Evolutionary conservation across 2,888 invertebrate genomes (phyloP).

Genomic region (Torymus tubicola): DNA sequence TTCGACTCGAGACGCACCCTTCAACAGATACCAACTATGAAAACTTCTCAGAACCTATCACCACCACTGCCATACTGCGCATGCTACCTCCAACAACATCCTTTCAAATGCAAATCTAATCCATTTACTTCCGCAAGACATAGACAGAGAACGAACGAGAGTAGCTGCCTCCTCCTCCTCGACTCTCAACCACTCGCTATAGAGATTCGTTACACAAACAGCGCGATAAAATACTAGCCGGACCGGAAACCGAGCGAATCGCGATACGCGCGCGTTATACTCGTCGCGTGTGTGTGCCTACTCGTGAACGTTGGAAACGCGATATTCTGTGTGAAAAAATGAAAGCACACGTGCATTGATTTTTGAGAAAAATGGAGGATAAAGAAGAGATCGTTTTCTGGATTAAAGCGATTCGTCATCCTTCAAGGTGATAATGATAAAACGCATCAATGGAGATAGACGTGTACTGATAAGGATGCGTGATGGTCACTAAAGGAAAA

Average conservation of each 20-base stretch:
- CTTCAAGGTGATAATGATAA: slow-evolving; percentile 41
- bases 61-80: too few species aligned
- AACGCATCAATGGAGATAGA: slow-evolving; percentile 43
- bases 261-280: too few species aligned
- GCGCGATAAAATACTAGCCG: background rate
- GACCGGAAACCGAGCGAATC: background rate
- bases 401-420: slow-evolving; percentile 33
- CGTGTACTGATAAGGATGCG: slow-evolving; percentile 17
- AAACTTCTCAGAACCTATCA: too few species aligned
- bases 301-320: slow-evolving; percentile 3
- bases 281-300: too few species aligned
- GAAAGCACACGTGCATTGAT: background rate
- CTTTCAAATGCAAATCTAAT: too few species aligned
- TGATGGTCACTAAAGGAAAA: background rate
- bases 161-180: too few species aligned
- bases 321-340: slow-evolving; percentile 31
- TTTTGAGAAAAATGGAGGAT: background rate
- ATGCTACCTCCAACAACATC: too few species aligned
- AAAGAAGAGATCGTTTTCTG: background rate
- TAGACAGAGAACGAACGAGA: too few species aligned
- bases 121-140: too few species aligned
- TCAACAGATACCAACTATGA: too few species aligned
- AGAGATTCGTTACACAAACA: background rate
- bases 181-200: too few species aligned
- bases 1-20: too few species aligned